A percentile compares a stretch with the other conserved stretches of the same genome.
Conservation (phyloP, 2,888 invertebrate genomes). For the Cephus pulcher region DNA sequence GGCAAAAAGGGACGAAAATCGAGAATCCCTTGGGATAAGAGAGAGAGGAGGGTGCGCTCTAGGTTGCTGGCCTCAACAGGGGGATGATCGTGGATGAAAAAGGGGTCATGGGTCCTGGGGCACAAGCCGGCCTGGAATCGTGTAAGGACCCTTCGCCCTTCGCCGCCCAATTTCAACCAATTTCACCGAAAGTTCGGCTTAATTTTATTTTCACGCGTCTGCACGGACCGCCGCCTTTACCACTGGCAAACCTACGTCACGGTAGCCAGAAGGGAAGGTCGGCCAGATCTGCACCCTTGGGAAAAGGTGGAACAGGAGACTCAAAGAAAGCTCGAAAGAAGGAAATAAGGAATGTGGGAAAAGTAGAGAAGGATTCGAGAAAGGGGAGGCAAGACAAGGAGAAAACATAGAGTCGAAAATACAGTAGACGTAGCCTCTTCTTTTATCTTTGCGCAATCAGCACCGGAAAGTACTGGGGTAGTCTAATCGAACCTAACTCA, state of each 20-base stretch:
- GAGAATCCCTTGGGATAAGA: no score
- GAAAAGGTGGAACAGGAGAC: slow-evolving; percentile 13
- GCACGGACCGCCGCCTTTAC: slow-evolving; percentile 37
- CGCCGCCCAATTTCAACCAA: slow-evolving; percentile 73
- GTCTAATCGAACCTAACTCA: slow-evolving; percentile 37
- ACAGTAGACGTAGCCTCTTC: slow-evolving; percentile 15
- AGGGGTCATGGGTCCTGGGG: neutral
- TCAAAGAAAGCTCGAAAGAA: slow-evolving; percentile 4
- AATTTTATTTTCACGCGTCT: slow-evolving; percentile 71
- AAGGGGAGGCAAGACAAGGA: slow-evolving; percentile 33
- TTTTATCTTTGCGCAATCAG: slow-evolving; percentile 61
- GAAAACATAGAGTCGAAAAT: slow-evolving; percentile 4
- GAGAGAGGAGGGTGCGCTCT: no score
- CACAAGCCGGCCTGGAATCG: neutral
- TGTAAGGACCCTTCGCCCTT: slow-evolving; percentile 23
- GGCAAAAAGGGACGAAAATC: no score
- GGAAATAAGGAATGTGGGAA: slow-evolving; percentile 13
- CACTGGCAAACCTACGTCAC: slow-evolving; percentile 11
- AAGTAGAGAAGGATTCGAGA: slow-evolving; percentile 18
- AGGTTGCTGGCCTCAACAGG: no score
- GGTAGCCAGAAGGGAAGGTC: no score
- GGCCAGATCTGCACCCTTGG: neutral
- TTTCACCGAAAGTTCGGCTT: slow-evolving; percentile 71
- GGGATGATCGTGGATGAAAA: neutral
- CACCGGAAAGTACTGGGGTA: slow-evolving; percentile 42